These are phyloP conservation scores for Drosophila paramelanica DNA, from an alignment of 2,888 invertebrate species.

Conservation along the genomic window DNA sequence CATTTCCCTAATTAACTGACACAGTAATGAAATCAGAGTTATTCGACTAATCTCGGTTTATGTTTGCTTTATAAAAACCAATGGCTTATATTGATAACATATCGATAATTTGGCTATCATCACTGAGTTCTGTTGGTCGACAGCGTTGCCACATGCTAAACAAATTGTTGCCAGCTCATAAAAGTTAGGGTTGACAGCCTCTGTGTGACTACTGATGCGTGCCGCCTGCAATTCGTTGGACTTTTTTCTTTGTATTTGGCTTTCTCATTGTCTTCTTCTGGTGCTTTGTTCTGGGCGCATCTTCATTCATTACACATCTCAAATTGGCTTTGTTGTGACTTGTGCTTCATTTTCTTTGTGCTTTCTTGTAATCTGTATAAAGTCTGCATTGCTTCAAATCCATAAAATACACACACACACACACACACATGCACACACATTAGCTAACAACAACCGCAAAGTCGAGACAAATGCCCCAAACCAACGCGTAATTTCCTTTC, in stretches of 20 bases:
- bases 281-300: constrained; percentile 24
- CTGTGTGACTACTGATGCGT: constrained; percentile 4
- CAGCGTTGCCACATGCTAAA: constrained; percentile 3
- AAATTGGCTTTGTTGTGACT: constrained; percentile 72
- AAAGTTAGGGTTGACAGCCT: constrained; percentile 47
- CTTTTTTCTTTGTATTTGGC: background rate
- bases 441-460: constrained; percentile 46
- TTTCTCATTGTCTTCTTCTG: background rate
- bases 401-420: constrained; percentile 33
- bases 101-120: constrained; percentile 16
- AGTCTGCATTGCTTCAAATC: constrained; percentile 75
- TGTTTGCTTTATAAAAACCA: background rate
- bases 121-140: background rate
- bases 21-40: no score
- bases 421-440: constrained; percentile 2
- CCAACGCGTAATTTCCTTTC: constrained; percentile 68
- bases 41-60: no score
- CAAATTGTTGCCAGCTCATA: background rate
- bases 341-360: constrained; percentile 35
- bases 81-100: constrained; percentile 11
- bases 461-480: constrained; percentile 38
- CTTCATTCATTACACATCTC: constrained; percentile 70
- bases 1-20: no score
- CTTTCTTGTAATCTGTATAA: constrained; percentile 67
- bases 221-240: background rate